Percentiles rank a stretch among this genome's conserved stretches.
Conservation (phyloP, 1,140 invertebrate genomes). For the Nephotettix cincticeps region DNA sequence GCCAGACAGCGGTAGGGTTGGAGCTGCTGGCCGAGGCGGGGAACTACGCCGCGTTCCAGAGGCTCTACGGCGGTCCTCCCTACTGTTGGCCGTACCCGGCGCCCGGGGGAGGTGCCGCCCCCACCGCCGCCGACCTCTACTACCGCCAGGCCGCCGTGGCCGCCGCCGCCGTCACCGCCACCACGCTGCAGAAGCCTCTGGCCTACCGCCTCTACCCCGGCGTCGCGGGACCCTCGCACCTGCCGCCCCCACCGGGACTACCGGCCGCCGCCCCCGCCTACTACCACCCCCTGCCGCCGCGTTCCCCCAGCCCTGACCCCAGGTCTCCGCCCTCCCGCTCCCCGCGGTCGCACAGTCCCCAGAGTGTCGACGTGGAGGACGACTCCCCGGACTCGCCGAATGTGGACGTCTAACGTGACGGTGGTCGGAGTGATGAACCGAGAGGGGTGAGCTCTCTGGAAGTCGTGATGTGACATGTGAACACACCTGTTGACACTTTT, state of each 20-base stretch:
- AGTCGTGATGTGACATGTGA: too few relatives aligned
- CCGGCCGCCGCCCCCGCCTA: constrained; percentile 33
- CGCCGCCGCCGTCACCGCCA: constrained; percentile 60
- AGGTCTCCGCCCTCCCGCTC: constrained; percentile 34
- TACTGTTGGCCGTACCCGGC: constrained; percentile 57
- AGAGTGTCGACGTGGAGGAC: constrained; percentile 42
- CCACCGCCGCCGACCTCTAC: constrained; percentile 69
- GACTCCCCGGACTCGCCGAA: constrained; percentile 38
- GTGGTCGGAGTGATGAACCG: too few relatives aligned
- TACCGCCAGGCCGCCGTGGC: constrained; percentile 70
- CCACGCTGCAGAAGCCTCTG: constrained; percentile 83
- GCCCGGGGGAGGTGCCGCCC: constrained; percentile 45
- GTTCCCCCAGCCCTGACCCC: constrained; percentile 39
- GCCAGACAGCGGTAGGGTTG: constrained; percentile 95
- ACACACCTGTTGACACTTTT: too few relatives aligned
- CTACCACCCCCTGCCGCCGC: constrained; percentile 35
- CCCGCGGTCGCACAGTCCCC: constrained; percentile 35
- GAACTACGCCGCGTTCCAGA: constrained; percentile 95
- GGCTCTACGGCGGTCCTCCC: constrained; percentile 77
- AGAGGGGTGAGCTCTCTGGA: too few relatives aligned
- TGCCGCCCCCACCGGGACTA: constrained; percentile 52
- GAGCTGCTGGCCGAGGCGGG: constrained; percentile 95
- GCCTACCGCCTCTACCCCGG: constrained; percentile 74
- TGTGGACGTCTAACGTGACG: constrained; percentile 36
- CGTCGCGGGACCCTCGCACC: constrained; percentile 58